These are phyloP conservation scores for Neelides sp. DNA, from an alignment of 1,140 invertebrate genomes.

Conservation along the genomic window DNA sequence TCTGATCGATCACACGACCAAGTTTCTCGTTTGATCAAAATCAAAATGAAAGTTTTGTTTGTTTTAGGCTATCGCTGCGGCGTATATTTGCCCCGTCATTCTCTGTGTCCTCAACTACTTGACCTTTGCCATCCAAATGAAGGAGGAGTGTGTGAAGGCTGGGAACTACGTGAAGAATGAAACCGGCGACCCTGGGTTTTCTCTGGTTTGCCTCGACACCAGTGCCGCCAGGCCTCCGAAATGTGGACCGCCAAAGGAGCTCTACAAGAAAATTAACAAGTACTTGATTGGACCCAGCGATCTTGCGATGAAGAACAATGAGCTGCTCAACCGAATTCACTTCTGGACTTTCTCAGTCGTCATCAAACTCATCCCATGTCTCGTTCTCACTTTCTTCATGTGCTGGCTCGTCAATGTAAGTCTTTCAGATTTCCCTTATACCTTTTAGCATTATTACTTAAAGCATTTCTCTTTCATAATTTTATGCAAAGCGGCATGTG, in stretches of 20 bases:
- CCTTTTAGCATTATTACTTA: background rate
- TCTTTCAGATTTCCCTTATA: background rate
- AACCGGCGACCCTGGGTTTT: conserved; percentile 8
- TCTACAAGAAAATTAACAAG: conserved; percentile 41
- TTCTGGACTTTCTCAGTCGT: conserved; percentile 47
- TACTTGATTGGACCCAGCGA: conserved; percentile 51
- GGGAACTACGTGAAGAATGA: background rate
- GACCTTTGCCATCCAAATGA: conserved; percentile 35
- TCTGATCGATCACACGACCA: too few species aligned
- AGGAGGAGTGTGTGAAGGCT: conserved; percentile 9
- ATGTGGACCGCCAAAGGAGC: too few species aligned
- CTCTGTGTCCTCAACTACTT: conserved; percentile 44
- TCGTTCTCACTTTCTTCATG: conserved; percentile 43
- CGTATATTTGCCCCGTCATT: conserved; percentile 39
- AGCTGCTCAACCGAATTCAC: conserved; percentile 39
- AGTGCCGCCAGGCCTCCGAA: too few species aligned
- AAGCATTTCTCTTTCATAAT: too few species aligned
- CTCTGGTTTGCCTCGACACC: too few species aligned
- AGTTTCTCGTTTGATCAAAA: too few species aligned
- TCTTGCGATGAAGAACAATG: conserved; percentile 43
- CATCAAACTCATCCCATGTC: conserved; percentile 45
- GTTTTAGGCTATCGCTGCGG: conserved; percentile 40
- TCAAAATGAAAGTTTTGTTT: too few species aligned
- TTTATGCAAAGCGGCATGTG: too few species aligned
- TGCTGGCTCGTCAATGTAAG: conserved; percentile 36